Evolutionary conservation across 2,888 invertebrate species (phyloP).

Genomic region (Eulithis testata): DNA sequence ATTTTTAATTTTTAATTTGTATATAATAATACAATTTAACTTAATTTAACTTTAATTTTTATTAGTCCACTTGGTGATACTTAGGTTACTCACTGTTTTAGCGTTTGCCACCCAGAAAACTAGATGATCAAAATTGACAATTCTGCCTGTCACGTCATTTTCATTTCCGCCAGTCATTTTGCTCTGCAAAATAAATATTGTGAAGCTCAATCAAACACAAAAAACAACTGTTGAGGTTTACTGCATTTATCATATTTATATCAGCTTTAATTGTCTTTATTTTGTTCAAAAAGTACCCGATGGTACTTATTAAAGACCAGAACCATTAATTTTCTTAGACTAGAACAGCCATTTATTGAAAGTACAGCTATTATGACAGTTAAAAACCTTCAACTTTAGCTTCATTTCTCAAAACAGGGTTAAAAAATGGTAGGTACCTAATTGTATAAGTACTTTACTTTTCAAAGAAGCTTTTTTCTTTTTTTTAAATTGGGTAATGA

Average conservation of each 20-base stretch:
- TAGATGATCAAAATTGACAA: constrained; percentile 72
- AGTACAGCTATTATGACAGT: not conserved
- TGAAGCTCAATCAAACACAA: not conserved
- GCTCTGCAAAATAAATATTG: constrained; percentile 40
- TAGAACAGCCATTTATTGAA: not conserved
- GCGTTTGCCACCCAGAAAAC: constrained; percentile 78
- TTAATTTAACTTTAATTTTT: no score
- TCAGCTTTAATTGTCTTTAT: not conserved
- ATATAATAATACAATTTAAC: no score
- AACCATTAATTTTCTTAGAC: no score
- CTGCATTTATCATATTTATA: constrained; percentile 5
- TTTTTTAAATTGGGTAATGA: no score
- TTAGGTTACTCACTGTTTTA: constrained; percentile 64
- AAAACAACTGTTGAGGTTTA: not conserved
- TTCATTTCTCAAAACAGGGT: no score
- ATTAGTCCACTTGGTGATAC: no score
- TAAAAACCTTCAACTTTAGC: no score
- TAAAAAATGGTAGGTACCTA: no score
- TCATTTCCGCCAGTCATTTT: constrained; percentile 59
- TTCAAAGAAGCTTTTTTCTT: no score
- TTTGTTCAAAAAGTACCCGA: not conserved
- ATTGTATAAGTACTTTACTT: no score
- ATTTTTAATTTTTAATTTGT: no score
- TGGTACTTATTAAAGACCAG: no score
- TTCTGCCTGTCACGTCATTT: constrained; percentile 53